Base-by-base conservation (phyloP, 2,888 invertebrate species). In the Chrysolina americana region DNA sequence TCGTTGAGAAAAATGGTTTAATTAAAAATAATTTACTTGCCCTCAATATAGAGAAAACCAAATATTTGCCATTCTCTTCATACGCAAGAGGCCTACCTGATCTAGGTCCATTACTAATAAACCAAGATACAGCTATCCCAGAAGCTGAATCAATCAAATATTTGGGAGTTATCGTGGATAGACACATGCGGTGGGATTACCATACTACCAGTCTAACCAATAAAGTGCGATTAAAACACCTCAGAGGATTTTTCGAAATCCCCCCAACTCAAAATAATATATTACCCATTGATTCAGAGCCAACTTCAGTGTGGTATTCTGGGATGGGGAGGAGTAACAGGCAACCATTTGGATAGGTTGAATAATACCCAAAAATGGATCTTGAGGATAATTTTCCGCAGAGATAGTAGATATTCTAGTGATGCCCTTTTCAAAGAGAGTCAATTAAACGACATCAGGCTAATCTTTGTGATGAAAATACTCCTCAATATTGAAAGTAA, bases 381-480 rank as follows among this genome's bases (percentile, higher is more conserved):
- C n/a, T n/a, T n/a, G n/a, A n/a, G n/a, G n/a, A n/a, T n/a, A n/a
- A n/a, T n/a, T n/a, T n/a, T n/a, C n/a, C n/a, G n/a, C n/a, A n/a
- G n/a, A n/a, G n/a, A n/a, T n/a, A n/a, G n/a, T n/a, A n/a, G n/a
- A n/a, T n/a, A n/a, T n/a, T n/a, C n/a, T n/a, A n/a, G n/a, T n/a
- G n/a, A n/a, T n/a, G n/a, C n/a, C n/a, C n/a, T n/a, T n/a, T 44
- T 44, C 44, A 44, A 44, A 44, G 44, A 44, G 44, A 44, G 44
- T 13, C 44, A 44, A 44, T 1, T 44, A 44, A 44, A 44, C 44
- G 13, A 44, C 44, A 44, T 44, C 44, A 44, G 44, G 8, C 44
- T 2, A 44, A 44, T 44, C 2, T 44, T 44, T 44, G 44, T 44
- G 8, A 44, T 5, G 44, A 13, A 44, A 44, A 44, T 44, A 44